A percentile compares a stretch with the other conserved stretches of the same genome.
These are phyloP conservation scores for Sesia bembeciformis DNA, from an alignment of 2,888 invertebrate species.

Conservation along the genomic window DNA sequence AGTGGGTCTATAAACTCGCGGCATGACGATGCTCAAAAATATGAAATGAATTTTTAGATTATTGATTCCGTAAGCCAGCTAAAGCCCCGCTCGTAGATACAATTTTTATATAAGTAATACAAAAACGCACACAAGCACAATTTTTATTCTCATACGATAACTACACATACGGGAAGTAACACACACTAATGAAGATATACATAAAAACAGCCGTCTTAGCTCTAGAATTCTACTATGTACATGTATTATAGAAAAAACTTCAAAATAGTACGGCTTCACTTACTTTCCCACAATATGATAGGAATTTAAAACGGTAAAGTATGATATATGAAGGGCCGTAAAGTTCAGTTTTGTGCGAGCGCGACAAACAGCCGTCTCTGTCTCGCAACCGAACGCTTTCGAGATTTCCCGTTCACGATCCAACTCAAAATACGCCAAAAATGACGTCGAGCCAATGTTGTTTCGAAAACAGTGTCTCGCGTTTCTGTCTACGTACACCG, in stretches of 20 bases:
- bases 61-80: slow-evolving; percentile 54
- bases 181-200: slow-evolving; percentile 47
- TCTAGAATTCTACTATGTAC: slow-evolving; percentile 36
- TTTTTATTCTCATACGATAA: slow-evolving; percentile 36
- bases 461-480: slow-evolving; percentile 72
- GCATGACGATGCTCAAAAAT: slow-evolving; percentile 29
- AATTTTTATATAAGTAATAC: slow-evolving; percentile 45
- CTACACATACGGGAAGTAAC: slow-evolving; percentile 51
- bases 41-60: slow-evolving; percentile 60
- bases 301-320: slow-evolving; percentile 44
- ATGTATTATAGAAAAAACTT: slow-evolving; percentile 63
- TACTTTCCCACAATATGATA: slow-evolving; percentile 35
- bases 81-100: slow-evolving; percentile 33
- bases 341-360: slow-evolving; percentile 48
- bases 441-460: slow-evolving; percentile 65
- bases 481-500: slow-evolving; percentile 57
- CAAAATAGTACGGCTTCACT: slow-evolving; percentile 68
- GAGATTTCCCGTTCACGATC: slow-evolving; percentile 70
- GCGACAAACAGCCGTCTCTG: slow-evolving; percentile 33
- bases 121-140: slow-evolving; percentile 40
- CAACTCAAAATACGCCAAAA: slow-evolving; percentile 75
- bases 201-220: slow-evolving; percentile 64
- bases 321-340: slow-evolving; percentile 34
- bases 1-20: not conserved
- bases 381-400: slow-evolving; percentile 67